A percentile compares a stretch with the other conserved stretches of the same genome.
Evolutionary conservation across 1,140 invertebrate genomes (phyloP).

Genomic region (Alviniconcha marisindica): DNA sequence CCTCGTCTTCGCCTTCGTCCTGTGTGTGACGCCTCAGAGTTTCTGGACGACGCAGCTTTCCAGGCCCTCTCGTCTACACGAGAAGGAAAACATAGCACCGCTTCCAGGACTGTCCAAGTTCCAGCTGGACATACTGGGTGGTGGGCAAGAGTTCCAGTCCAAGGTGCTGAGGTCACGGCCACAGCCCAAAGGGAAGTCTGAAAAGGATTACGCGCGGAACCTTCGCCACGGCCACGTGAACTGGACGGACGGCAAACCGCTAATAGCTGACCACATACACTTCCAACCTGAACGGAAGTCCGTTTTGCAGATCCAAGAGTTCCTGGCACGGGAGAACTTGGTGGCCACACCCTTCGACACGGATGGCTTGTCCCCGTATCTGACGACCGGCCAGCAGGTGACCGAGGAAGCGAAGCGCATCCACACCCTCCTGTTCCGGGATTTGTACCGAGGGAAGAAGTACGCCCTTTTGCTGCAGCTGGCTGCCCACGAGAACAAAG

Average conservation of each 20-base stretch:
- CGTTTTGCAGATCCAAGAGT: background rate
- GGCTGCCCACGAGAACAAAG: conserved; percentile 50
- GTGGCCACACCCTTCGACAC: conserved; percentile 30
- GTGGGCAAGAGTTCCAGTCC: no score
- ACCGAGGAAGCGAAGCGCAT: conserved; percentile 48
- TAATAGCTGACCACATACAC: background rate
- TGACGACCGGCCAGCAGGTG: conserved; percentile 35
- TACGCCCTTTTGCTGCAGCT: conserved; percentile 51
- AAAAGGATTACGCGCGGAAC: background rate
- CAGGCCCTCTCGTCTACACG: no score
- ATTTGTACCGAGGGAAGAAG: conserved; percentile 29
- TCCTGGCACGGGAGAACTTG: background rate
- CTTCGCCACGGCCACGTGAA: background rate
- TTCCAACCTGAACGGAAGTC: conserved; percentile 4
- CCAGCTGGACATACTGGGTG: no score
- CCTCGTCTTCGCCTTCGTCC: no score
- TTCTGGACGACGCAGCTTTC: no score
- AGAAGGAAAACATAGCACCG: no score
- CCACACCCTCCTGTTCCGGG: conserved; percentile 36
- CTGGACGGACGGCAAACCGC: background rate
- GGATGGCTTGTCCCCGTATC: conserved; percentile 26
- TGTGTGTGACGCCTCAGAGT: no score
- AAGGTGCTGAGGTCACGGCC: background rate
- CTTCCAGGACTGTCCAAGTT: no score
- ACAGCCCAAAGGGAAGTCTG: background rate